Conservation (phyloP, 1,140 invertebrate species). For the Patella vulgata region DNA sequence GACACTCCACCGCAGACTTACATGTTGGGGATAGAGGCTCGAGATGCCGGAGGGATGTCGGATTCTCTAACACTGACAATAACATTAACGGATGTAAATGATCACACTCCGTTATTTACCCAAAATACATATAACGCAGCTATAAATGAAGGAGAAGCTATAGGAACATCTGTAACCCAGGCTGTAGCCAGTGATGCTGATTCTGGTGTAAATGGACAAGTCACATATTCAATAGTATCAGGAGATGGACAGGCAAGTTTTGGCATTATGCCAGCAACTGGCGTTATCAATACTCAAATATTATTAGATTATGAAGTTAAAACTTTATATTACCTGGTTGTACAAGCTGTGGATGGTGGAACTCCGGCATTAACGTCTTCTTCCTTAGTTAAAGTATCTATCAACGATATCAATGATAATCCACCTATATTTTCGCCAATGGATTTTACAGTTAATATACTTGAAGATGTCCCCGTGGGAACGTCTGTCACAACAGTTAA, state of each 20-base stretch:
- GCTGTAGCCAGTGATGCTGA: constrained; percentile 30
- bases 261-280: constrained; percentile 12
- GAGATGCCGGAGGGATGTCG: constrained; percentile 31
- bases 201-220: constrained; percentile 30
- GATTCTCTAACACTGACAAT: constrained; percentile 38
- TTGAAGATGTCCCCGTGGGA: constrained; percentile 21
- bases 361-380: constrained; percentile 15
- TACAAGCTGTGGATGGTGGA: constrained; percentile 26
- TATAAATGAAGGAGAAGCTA: constrained; percentile 34
- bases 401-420: constrained; percentile 28
- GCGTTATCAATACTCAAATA: constrained; percentile 16
- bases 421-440: constrained; percentile 15
- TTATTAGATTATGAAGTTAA: constrained; percentile 27
- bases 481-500: constrained; percentile 24
- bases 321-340: constrained; percentile 20
- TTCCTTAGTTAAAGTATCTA: constrained; percentile 27
- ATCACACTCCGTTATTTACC: constrained; percentile 81
- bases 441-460: constrained; percentile 26
- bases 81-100: constrained; percentile 81
- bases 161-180: constrained; percentile 4
- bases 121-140: constrained; percentile 25
- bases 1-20: constrained; percentile 28
- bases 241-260: constrained; percentile 25
- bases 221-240: constrained; percentile 23
- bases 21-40: constrained; percentile 21